Base-by-base conservation (phyloP, 2,888 invertebrate species). In the Tenodera sinensis region DNA sequence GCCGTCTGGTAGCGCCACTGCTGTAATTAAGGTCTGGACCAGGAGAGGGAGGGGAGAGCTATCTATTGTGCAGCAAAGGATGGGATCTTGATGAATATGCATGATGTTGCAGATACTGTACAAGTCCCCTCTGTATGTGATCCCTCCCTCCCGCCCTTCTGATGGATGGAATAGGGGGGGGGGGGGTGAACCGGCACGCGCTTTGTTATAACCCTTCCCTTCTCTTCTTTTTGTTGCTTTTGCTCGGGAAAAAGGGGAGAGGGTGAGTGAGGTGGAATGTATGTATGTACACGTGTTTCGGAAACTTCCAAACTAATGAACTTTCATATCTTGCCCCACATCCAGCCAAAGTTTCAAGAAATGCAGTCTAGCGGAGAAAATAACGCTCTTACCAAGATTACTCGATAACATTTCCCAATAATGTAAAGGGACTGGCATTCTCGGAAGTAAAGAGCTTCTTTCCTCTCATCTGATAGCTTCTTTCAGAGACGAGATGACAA, bases 51-150 rank as follows among this genome's bases (percentile, higher is more conserved):
- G 42, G 25, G 28, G 30, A 28, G 42, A 81, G 54, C 81, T 86
- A 85, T 86, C 86, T 86, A 81, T 86, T 86, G 86, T 86, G 30
- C 86, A 54, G 28, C 81, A 86, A 86, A 86, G 86, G 54, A n/a
- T 20, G 15, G 47, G 84, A 84, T 34, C n/a, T 14, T 85, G 85
- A 47, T 85, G 85, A 85, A 85, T 85, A 85, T 85, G 85, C 85
- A 85, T 85, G 85, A 85, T 42, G 84, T 84, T 34, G 84, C 84
- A 84, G 84, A 84, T 84, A 84, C 34, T 25, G n/a, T 84, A 47
- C n/a, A 30, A n/a, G 30, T 27, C 27, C 14, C 27, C 27, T 47
- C 20, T 27, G 85, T 27, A 85, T 47, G 34, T 85, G 47, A 85
- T 47, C 54, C 47, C 85, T 47, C 28, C 47, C 85, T 47, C 54